Evolutionary conservation across 2,113 vertebrate genomes (phyloP).

Genomic region (Xyrauchen texanus): DNA sequence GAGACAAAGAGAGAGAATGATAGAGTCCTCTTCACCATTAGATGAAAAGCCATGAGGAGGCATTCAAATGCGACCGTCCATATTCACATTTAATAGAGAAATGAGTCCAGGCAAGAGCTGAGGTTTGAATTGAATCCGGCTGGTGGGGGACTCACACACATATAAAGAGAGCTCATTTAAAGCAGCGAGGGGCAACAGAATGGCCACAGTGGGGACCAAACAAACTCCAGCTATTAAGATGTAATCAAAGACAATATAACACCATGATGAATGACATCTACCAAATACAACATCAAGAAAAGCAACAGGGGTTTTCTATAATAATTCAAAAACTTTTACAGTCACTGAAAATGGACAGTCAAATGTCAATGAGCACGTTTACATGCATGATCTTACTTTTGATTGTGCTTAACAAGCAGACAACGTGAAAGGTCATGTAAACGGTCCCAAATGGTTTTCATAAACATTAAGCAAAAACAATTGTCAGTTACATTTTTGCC

Average conservation of each 20-base stretch:
- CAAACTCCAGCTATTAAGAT: constrained; percentile 17
- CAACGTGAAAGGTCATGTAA: too few species aligned
- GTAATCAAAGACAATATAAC: constrained; percentile 27
- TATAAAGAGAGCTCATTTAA: constrained; percentile 32
- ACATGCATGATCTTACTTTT: too few species aligned
- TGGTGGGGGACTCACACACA: constrained; percentile 30
- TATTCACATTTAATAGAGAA: constrained; percentile 41
- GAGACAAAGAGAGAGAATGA: background rate
- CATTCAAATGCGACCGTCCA: constrained; percentile 47
- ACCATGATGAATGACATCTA: background rate
- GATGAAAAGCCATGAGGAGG: constrained; percentile 28
- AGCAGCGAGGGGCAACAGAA: constrained; percentile 30
- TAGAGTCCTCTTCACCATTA: background rate
- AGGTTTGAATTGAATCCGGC: constrained; percentile 54
- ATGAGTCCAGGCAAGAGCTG: constrained; percentile 55
- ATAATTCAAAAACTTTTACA: background rate
- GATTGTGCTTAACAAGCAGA: too few species aligned
- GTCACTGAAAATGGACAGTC: too few species aligned
- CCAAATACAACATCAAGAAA: background rate
- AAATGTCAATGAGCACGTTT: too few species aligned
- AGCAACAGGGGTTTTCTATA: background rate
- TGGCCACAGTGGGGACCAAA: background rate
- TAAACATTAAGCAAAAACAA: too few species aligned
- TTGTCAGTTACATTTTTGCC: too few species aligned
- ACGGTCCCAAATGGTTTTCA: too few species aligned